Evolutionary conservation across 1,140 invertebrate genomes (phyloP), one percentile per base, ranked within the genome.

Genomic region (Microplitis demolitor): DNA sequence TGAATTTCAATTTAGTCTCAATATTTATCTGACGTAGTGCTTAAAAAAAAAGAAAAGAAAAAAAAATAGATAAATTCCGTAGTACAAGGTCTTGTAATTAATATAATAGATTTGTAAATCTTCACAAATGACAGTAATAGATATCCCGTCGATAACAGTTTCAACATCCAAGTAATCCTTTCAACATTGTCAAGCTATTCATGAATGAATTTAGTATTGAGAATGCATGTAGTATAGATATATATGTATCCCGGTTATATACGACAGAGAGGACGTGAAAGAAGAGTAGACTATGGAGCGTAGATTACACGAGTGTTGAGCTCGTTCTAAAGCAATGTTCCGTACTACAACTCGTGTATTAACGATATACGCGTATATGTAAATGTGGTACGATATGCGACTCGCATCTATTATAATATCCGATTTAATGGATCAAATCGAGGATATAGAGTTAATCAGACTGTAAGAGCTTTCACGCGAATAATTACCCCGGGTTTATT

Each of bases 111-210:
- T 68, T 68, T 68, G 66, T 53, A 14, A 8, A 53, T n/a, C 54
- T 56, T 71, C 24, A 63, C 58, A 50, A 35, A 33, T 31, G 13
- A 53, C 33, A 45, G 50, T 64, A 62, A 66, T 63, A 71, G 61
- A 71, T 71, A 71, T 71, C 45, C 62, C 54, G 24, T 24, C 66
- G 70, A 72, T 66, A 72, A 64, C 70, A 63, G 62, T 56, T 45
- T 66, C 11, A 66, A 34, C 69, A 34, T 31, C 31, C 39, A 35
- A 56, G 70, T 72, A 45, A 45, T 45, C 39, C 70, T 63, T 72
- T 72, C 66, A 51, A 72, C 70, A 56, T 50, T 72, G 53, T 31
- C 70, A 60, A 31, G 35, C 24, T 61, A 71, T 71, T 64, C 63
- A 72, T 71, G 69, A 71, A 66, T 66, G 50, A 35, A 50, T 39